These are phyloP conservation scores for Xylocopa sonorina DNA, from an alignment of 1,140 invertebrate genomes.

Conservation along the genomic window DNA sequence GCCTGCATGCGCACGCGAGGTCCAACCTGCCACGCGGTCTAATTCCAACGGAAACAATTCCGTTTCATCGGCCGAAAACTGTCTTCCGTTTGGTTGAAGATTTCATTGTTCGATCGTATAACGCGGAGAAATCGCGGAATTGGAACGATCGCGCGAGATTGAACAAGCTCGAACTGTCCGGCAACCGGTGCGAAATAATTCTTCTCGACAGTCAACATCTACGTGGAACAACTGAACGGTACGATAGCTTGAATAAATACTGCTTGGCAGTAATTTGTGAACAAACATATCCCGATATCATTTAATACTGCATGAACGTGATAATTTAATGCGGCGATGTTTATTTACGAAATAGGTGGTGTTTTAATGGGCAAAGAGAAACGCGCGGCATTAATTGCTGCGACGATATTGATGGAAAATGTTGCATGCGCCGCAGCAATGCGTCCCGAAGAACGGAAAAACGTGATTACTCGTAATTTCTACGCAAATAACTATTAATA, in stretches of 20 bases:
- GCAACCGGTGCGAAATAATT: background rate
- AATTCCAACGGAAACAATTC: slow-evolving; percentile 57
- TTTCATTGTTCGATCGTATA: slow-evolving; percentile 4
- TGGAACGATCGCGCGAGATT: background rate
- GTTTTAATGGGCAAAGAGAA: background rate
- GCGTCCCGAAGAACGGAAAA: slow-evolving; percentile 64
- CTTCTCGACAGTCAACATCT: background rate
- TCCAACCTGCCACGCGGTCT: slow-evolving; percentile 11
- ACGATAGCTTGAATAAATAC: background rate
- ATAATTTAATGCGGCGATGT: too few relatives aligned
- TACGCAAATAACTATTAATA: slow-evolving; percentile 67
- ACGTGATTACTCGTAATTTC: slow-evolving; percentile 71
- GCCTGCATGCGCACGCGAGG: slow-evolving; percentile 27
- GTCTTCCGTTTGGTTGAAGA: slow-evolving; percentile 33
- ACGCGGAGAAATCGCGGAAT: too few relatives aligned
- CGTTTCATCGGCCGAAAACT: background rate
- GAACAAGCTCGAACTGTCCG: background rate
- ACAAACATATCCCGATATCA: background rate
- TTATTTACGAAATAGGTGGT: background rate
- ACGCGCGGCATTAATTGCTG: background rate
- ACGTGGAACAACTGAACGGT: background rate
- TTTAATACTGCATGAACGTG: background rate
- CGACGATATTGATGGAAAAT: background rate
- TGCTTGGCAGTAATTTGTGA: background rate
- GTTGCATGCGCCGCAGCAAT: background rate